Evolutionary conservation across 35 echinoderm and acorn worm genomes (phyloP).

Genomic region (Heliocidaris erythrogramma): DNA sequence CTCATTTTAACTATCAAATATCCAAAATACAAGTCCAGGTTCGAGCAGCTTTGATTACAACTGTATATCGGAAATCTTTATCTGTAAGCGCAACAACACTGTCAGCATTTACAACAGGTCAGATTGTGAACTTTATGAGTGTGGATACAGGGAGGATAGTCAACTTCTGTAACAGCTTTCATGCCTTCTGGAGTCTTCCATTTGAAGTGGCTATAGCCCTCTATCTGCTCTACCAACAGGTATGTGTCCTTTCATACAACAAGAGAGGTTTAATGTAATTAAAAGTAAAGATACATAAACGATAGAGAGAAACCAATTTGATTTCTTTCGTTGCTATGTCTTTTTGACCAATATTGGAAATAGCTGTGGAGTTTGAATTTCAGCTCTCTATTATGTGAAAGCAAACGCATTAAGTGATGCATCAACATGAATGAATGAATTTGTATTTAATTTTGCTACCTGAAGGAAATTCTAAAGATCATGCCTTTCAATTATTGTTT

Average conservation of each 20-base stretch:
- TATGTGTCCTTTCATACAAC: slow-evolving; percentile 22
- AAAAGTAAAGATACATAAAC: too few relatives aligned
- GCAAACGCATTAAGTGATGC: too few relatives aligned
- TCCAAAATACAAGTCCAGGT: slow-evolving; percentile 78
- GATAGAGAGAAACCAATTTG: too few relatives aligned
- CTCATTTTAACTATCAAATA: slow-evolving; percentile 92
- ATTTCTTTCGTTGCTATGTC: too few relatives aligned
- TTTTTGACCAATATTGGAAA: too few relatives aligned
- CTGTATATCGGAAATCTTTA: slow-evolving; percentile 84
- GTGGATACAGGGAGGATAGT: slow-evolving; percentile 87
- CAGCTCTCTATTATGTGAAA: too few relatives aligned
- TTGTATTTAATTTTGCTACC: too few relatives aligned
- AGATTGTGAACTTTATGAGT: slow-evolving; percentile 99
- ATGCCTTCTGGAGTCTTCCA: slow-evolving; percentile 98
- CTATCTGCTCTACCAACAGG: slow-evolving; percentile 80
- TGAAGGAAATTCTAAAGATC: too few relatives aligned
- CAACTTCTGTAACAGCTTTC: slow-evolving; percentile 95
- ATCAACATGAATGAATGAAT: neutral
- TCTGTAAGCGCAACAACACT: slow-evolving; percentile 72
- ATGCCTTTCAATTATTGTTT: neutral
- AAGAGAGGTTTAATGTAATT: too few relatives aligned
- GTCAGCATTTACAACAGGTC: slow-evolving; percentile 79
- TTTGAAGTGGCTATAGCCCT: slow-evolving; percentile 83
- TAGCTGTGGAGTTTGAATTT: too few relatives aligned
- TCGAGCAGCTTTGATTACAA: slow-evolving; percentile 80